These are phyloP conservation scores for Plutella xylostella DNA, from an alignment of 2,888 invertebrate genomes.

Conservation along the genomic window DNA sequence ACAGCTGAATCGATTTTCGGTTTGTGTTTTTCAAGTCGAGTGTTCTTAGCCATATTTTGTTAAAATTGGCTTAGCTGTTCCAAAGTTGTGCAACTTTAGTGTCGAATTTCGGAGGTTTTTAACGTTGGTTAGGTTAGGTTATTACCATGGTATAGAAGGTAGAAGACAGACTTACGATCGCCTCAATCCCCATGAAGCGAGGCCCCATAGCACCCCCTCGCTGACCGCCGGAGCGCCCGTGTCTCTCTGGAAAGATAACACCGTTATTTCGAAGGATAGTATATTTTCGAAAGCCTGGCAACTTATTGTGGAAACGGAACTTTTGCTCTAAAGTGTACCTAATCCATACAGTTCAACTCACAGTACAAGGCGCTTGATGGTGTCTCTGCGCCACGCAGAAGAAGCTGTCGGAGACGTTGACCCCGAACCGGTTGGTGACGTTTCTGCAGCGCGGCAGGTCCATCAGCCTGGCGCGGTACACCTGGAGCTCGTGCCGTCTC, in stretches of 20 bases:
- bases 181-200: constrained; percentile 64
- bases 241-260: constrained; percentile 35
- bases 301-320: too few species aligned
- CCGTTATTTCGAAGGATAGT: neutral
- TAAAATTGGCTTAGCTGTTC: too few species aligned
- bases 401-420: constrained; percentile 42
- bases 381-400: constrained; percentile 47
- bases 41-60: too few species aligned
- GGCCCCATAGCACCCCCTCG: constrained; percentile 54
- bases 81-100: too few species aligned
- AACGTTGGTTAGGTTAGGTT: too few species aligned
- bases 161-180: constrained; percentile 46
- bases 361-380: constrained; percentile 47
- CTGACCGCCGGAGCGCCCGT: constrained; percentile 60
- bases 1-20: too few species aligned
- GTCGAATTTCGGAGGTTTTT: too few species aligned
- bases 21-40: too few species aligned
- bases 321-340: neutral
- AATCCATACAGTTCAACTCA: constrained; percentile 24
- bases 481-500: constrained; percentile 31
- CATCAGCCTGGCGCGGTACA: constrained; percentile 37
- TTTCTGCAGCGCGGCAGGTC: constrained; percentile 41
- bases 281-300: too few species aligned
- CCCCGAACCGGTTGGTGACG: constrained; percentile 42
- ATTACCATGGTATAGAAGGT: too few species aligned